These are phyloP conservation scores for Rotaria sp. DNA, from an alignment of 2,888 invertebrate species.

Conservation along the genomic window DNA sequence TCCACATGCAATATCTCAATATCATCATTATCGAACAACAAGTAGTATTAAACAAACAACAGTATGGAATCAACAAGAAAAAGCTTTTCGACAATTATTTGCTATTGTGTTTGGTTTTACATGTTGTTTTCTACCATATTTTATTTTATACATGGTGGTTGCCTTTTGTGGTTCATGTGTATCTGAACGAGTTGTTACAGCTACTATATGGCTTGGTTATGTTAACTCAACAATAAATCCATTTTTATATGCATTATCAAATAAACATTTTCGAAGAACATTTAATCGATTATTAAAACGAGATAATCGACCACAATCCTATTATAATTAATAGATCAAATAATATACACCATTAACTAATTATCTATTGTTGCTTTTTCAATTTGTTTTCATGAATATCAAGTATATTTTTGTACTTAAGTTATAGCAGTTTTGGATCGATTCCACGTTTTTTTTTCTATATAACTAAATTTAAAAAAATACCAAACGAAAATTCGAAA, in stretches of 20 bases:
- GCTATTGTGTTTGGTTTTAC: conserved; percentile 62
- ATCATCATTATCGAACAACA: neutral
- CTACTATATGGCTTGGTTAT: conserved; percentile 59
- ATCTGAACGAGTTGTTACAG: conserved; percentile 53
- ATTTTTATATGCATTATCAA: conserved; percentile 58
- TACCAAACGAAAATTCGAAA: no score
- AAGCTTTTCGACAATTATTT: conserved; percentile 61
- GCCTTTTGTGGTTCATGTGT: conserved; percentile 58
- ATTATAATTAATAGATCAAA: neutral
- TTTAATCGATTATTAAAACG: conserved; percentile 47
- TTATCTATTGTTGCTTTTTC: neutral
- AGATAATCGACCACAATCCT: neutral
- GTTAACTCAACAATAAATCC: conserved; percentile 59
- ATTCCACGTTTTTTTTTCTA: no score
- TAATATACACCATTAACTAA: no score
- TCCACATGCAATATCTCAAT: neutral
- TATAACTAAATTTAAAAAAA: no score
- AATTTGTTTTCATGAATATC: no score
- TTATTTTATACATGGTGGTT: conserved; percentile 60
- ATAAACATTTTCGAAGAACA: conserved; percentile 57
- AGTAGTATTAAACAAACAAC: neutral
- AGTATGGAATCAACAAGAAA: conserved; percentile 43
- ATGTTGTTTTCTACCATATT: conserved; percentile 62
- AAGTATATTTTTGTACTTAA: no score
- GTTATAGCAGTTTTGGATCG: no score